Evolutionary conservation across 2,888 invertebrate genomes (phyloP).

Genomic region (Caenorhabditis japonica): DNA sequence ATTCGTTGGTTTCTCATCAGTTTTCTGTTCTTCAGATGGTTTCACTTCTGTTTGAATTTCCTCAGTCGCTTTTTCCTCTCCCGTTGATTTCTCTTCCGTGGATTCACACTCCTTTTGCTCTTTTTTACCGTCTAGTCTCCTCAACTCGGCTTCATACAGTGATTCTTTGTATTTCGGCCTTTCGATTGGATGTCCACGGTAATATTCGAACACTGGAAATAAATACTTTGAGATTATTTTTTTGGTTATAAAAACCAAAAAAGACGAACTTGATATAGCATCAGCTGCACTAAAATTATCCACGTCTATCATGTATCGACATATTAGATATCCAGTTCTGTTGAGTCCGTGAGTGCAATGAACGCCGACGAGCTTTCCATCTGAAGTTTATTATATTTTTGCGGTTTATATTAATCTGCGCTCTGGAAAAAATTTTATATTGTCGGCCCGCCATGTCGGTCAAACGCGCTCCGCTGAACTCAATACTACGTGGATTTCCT

Average conservation of each 20-base stretch:
- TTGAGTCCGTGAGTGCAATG: constrained; percentile 81
- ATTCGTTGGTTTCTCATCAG: too few species aligned
- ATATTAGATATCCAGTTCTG: constrained; percentile 80
- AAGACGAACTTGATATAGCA: constrained; percentile 54
- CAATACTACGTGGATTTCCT: too few species aligned
- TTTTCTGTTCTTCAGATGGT: too few species aligned
- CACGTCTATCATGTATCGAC: constrained; percentile 74
- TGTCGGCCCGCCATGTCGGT: too few species aligned
- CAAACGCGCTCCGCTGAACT: too few species aligned
- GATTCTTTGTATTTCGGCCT: constrained; percentile 47
- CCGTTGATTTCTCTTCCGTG: neutral
- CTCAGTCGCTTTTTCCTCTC: neutral
- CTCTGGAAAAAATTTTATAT: neutral
- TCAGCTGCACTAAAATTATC: constrained; percentile 53
- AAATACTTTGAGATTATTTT: neutral
- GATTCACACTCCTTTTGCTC: neutral
- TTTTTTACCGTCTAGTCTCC: constrained; percentile 1
- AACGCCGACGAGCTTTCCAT: constrained; percentile 78
- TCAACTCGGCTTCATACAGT: constrained; percentile 44
- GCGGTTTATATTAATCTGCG: too few species aligned
- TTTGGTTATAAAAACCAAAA: neutral
- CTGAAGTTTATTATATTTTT: too few species aligned
- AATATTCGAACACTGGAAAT: constrained; percentile 57
- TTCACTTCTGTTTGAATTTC: too few species aligned
- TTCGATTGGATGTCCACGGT: constrained; percentile 58